Evolutionary conservation across 2,113 vertebrate species (phyloP).

Genomic region (Phrynosoma blainvillii): DNA sequence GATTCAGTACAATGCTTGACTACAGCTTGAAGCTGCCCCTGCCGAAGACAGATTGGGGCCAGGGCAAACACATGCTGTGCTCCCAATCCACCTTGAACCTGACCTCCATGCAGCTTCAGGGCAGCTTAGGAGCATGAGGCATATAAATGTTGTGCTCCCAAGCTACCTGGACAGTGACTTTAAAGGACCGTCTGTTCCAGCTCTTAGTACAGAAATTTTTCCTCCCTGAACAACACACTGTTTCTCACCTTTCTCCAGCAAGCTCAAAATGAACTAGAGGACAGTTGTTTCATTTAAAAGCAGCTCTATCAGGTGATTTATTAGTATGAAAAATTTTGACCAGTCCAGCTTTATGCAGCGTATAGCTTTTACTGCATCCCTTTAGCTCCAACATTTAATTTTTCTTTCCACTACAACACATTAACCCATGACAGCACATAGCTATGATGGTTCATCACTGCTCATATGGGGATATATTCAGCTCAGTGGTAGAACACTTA

Average conservation of each 20-base stretch:
- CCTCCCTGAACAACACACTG: neutral
- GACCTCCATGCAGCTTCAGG: too few species aligned
- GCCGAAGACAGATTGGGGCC: too few species aligned
- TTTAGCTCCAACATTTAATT: neutral
- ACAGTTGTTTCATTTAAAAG: neutral
- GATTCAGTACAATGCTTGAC: neutral
- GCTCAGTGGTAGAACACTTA: neutral
- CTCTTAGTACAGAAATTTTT: neutral
- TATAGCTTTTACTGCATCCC: neutral
- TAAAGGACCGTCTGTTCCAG: too few species aligned
- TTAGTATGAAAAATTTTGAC: neutral
- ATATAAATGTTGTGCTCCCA: too few species aligned
- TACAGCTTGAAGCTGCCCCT: too few species aligned
- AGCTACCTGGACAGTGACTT: too few species aligned
- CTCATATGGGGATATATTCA: neutral
- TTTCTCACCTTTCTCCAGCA: neutral
- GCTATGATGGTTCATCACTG: neutral
- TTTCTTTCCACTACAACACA: neutral
- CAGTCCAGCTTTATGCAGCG: neutral
- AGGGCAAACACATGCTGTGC: too few species aligned
- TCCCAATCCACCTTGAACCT: too few species aligned
- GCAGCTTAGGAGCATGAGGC: too few species aligned
- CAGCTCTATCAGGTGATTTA: neutral
- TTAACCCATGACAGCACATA: neutral
- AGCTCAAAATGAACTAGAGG: neutral